Evolutionary conservation across 2,888 invertebrate species (phyloP), one percentile per base, ranked within the genome.

Genomic region (Diaphora mendica): DNA sequence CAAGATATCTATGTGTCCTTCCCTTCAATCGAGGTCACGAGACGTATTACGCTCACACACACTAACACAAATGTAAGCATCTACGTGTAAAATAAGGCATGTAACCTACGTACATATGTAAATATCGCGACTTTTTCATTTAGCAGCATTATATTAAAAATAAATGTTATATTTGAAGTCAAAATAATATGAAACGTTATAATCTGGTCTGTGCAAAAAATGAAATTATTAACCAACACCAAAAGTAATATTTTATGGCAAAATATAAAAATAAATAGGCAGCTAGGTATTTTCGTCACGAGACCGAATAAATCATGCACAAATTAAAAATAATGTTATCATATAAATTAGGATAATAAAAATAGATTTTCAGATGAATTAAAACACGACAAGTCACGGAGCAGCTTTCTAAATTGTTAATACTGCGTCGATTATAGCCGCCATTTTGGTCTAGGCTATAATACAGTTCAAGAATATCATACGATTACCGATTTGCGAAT

Each of bases 1-100:
- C 90, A 90, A 91, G 88, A 89, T 91, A 91, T 89, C 88, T 88
- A 81, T 89, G 88, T 88, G 89, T 87, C 91, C 92, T 91, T 92
- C 81, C 91, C 89, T 90, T 87, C 88, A 92, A 92, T 70, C 93
- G 95, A 94, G 95, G 95, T 95, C 95, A 95, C 92, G 90, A 87
- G 86, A 81, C 86, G 89, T 91, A 89, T 74, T 86, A 91, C 84
- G 88, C 89, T 90, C 91, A 93, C 94, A 89, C 94, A 95, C 95
- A 94, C 94, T 88, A 91, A 79, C 87, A 91, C 77, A 82, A 74
- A 76, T 77, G 67, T 78, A 77, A 30, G 55, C 78, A 69, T 74
- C 62, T 75, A 84, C 81, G 80, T 80, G 78, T 82, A 84, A 79
- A 48, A 77, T 79, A 85, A 80, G 81, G 79, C 83, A 83, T 83